phyloP scores from a whole-genome alignment of 2,888 invertebrate genomes.

The Lasioglossum vierecki region DNA sequence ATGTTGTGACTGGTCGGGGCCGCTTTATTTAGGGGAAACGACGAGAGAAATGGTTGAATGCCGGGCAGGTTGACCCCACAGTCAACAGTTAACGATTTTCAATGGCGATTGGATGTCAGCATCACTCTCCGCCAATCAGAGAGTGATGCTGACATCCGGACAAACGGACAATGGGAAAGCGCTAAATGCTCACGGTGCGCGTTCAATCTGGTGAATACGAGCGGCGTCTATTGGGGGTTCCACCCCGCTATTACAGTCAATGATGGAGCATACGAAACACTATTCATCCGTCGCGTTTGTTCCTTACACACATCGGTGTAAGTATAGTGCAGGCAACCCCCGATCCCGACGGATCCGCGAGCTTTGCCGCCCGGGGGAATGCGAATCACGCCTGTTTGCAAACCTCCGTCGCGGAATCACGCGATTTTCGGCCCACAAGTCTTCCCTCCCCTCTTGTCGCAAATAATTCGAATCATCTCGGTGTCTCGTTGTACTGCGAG shows the following conservation, averaged over 20 bases:
- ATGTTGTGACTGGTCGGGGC: conserved; percentile 44
- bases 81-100: conserved; percentile 72
- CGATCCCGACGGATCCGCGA: conserved; percentile 48
- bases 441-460: neutral
- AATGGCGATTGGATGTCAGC: conserved; percentile 72
- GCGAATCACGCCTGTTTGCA: conserved; percentile 69
- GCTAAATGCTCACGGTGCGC: conserved; percentile 68
- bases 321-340: conserved; percentile 64
- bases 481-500: neutral
- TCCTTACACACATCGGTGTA: conserved; percentile 71
- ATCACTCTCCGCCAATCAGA: conserved; percentile 70
- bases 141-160: conserved; percentile 71
- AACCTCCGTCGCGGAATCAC: conserved; percentile 34
- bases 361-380: conserved; percentile 51
- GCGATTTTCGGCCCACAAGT: conserved; percentile 14
- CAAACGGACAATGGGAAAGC: conserved; percentile 67
- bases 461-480: neutral
- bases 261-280: conserved; percentile 73
- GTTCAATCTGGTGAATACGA: conserved; percentile 66
- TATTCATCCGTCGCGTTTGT: conserved; percentile 69
- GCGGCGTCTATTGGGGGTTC: conserved; percentile 68
- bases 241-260: conserved; percentile 73
- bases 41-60: conserved; percentile 40
- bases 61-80: conserved; percentile 61
- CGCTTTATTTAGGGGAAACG: conserved; percentile 44